These are phyloP conservation scores for Oikopleura albicans DNA, from an alignment of 23 tunicate genomes.

Conservation along the genomic window DNA sequence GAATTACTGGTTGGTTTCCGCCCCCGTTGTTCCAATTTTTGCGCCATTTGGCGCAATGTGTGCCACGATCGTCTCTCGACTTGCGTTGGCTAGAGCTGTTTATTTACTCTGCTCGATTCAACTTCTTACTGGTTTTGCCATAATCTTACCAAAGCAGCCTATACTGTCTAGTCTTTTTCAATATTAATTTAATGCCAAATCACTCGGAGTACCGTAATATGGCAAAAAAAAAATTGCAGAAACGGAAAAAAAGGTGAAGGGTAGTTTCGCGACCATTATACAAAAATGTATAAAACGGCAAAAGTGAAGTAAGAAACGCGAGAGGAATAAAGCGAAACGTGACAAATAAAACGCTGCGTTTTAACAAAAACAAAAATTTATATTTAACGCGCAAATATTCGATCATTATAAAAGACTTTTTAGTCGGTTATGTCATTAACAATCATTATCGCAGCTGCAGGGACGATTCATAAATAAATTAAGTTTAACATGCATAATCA, in stretches of 20 bases:
- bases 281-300: too few relatives aligned
- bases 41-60: not conserved
- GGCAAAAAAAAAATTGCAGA: too few relatives aligned
- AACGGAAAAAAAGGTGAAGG: too few relatives aligned
- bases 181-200: not conserved
- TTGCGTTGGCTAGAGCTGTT: not conserved
- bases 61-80: not conserved
- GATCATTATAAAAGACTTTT: too few relatives aligned
- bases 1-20: not conserved
- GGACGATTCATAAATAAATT: not conserved
- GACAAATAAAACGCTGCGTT: too few relatives aligned
- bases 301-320: too few relatives aligned
- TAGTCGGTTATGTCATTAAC: not conserved
- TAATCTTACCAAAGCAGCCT: not conserved
- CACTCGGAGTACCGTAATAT: too few relatives aligned
- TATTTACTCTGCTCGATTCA: constrained; percentile 3
- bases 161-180: not conserved
- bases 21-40: not conserved
- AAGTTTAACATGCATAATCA: too few relatives aligned
- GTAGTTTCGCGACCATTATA: too few relatives aligned
- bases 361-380: too few relatives aligned
- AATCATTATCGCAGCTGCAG: not conserved
- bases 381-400: too few relatives aligned
- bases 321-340: too few relatives aligned
- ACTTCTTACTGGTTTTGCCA: not conserved